These are phyloP conservation scores for Triops cancriformis DNA, from an alignment of 1,140 invertebrate genomes.

Conservation along the genomic window DNA sequence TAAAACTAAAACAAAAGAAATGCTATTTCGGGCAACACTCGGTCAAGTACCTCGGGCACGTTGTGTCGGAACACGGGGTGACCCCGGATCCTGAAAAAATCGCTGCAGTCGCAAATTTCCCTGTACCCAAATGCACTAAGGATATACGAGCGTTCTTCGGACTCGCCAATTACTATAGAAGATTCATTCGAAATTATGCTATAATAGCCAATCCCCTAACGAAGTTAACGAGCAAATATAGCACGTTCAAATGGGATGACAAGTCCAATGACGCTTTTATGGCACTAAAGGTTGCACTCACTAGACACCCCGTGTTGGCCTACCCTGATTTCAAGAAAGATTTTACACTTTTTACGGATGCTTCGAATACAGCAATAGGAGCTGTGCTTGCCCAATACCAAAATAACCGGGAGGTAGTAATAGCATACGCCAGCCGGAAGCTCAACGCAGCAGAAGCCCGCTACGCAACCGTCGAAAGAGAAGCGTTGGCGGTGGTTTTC, in stretches of 20 bases:
- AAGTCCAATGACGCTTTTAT: constrained; percentile 35
- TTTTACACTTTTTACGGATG: constrained; percentile 32
- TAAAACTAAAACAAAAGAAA: constrained; percentile 34
- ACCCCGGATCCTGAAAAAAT: constrained; percentile 38
- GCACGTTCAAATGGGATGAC: constrained; percentile 34
- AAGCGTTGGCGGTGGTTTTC: not conserved
- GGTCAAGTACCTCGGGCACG: constrained; percentile 39
- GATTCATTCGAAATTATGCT: constrained; percentile 39
- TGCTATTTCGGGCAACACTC: constrained; percentile 33
- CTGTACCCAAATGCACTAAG: constrained; percentile 34
- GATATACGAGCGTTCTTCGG: constrained; percentile 38
- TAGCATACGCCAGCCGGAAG: too few species aligned
- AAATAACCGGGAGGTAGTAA: too few species aligned
- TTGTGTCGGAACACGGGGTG: constrained; percentile 36
- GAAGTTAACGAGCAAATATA: constrained; percentile 36
- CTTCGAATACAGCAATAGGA: not conserved
- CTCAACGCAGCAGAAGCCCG: not conserved
- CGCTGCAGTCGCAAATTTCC: constrained; percentile 34
- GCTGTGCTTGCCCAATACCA: not conserved
- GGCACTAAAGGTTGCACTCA: constrained; percentile 23
- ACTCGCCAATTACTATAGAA: too few species aligned
- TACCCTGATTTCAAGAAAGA: constrained; percentile 34
- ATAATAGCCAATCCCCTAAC: constrained; percentile 38
- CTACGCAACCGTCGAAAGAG: constrained; percentile 1
- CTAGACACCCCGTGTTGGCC: constrained; percentile 31